These are phyloP conservation scores for Epistrophe eligans DNA, from an alignment of 2,888 invertebrate species.

Conservation along the genomic window DNA sequence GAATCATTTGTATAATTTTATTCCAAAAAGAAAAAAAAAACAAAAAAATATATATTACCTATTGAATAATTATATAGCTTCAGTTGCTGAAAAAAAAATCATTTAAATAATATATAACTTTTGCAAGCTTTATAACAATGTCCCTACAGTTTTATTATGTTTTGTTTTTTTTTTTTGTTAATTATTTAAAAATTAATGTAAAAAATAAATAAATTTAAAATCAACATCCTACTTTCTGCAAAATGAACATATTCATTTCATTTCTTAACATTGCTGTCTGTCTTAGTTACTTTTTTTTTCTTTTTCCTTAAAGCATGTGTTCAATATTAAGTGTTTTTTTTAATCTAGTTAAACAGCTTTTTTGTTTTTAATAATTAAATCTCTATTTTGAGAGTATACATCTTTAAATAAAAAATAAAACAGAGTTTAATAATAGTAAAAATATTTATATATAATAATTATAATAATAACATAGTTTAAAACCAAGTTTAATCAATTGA, in stretches of 20 bases:
- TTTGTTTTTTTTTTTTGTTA: slow-evolving; percentile 20
- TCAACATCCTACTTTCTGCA: slow-evolving; percentile 67
- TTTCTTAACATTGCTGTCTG: slow-evolving; percentile 54
- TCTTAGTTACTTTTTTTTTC: slow-evolving; percentile 31
- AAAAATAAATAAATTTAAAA: slow-evolving; percentile 68
- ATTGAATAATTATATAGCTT: slow-evolving; percentile 46
- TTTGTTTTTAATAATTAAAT: slow-evolving; percentile 23
- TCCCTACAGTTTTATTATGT: slow-evolving; percentile 46
- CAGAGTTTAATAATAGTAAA: slow-evolving; percentile 79
- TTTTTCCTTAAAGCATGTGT: slow-evolving; percentile 64
- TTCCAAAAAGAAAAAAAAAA: slow-evolving; percentile 72
- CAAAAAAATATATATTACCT: slow-evolving; percentile 35
- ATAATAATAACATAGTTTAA: slow-evolving; percentile 38
- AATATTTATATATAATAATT: slow-evolving; percentile 55
- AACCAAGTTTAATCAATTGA: slow-evolving; percentile 64
- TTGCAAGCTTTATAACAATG: slow-evolving; percentile 44
- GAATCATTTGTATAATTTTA: slow-evolving; percentile 69
- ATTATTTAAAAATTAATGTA: slow-evolving; percentile 33
- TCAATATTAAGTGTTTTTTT: slow-evolving; percentile 48
- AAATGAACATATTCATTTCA: slow-evolving; percentile 42
- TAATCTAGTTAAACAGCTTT: slow-evolving; percentile 42
- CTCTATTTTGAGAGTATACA: slow-evolving; percentile 57
- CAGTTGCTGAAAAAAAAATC: slow-evolving; percentile 47
- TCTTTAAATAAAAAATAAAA: slow-evolving; percentile 79
- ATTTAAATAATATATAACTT: slow-evolving; percentile 37